These are phyloP conservation scores for Punctoribates punctum DNA, from an alignment of 2,888 invertebrate species.

Conservation along the genomic window DNA sequence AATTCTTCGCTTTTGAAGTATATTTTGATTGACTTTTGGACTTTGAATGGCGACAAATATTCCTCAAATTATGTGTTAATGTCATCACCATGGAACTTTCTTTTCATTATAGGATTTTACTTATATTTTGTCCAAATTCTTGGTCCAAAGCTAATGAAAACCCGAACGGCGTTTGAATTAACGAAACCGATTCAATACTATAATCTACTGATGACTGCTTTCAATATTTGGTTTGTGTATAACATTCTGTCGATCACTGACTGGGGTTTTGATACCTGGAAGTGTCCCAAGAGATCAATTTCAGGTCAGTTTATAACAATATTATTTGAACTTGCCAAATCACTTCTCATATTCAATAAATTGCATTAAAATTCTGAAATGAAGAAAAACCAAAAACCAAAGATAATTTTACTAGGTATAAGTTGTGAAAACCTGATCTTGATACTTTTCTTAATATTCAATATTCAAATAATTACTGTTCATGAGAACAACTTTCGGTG, in stretches of 20 bases:
- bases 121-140: constrained; percentile 27
- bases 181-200: neutral
- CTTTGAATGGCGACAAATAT: neutral
- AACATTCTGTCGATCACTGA: neutral
- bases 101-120: neutral
- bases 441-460: too few relatives aligned
- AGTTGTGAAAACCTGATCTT: too few relatives aligned
- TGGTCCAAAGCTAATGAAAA: constrained; percentile 37
- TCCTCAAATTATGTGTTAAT: neutral
- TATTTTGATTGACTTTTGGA: constrained; percentile 15
- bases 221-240: constrained; percentile 31
- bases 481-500: too few relatives aligned
- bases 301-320: neutral
- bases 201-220: constrained; percentile 14
- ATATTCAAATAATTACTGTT: too few relatives aligned
- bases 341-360: too few relatives aligned
- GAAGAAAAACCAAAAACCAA: too few relatives aligned
- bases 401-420: too few relatives aligned
- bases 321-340: too few relatives aligned
- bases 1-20: neutral
- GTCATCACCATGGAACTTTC: neutral
- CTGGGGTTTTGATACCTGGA: constrained; percentile 31
- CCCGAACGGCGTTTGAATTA: constrained; percentile 14
- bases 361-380: too few relatives aligned
- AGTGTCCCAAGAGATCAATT: neutral